phyloP scores from a whole-genome alignment of 1,140 invertebrate genomes.

The Pentalonia nigronervosa region DNA sequence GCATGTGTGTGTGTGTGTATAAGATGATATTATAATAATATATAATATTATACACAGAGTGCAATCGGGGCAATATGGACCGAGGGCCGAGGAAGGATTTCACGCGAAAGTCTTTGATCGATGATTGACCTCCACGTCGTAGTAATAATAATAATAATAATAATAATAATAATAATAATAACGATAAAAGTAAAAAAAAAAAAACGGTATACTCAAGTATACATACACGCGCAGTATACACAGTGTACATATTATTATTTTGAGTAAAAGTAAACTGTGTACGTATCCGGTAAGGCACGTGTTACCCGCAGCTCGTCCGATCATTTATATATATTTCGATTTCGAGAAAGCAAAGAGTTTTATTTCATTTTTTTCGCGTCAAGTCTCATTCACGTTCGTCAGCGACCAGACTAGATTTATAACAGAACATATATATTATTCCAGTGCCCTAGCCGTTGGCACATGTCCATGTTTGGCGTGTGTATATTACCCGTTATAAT shows the following conservation, averaged over 20 bases:
- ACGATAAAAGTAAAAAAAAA: not conserved
- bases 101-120: conserved; percentile 30
- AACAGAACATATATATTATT: conserved; percentile 41
- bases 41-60: not conserved
- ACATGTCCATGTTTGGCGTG: conserved; percentile 35
- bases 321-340: not conserved
- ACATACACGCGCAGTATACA: not conserved
- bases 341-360: conserved; percentile 26
- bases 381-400: conserved; percentile 30
- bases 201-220: not conserved
- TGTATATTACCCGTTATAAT: conserved; percentile 20
- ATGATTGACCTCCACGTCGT: not conserved
- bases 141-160: no score
- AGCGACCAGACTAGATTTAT: conserved; percentile 18
- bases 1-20: not conserved
- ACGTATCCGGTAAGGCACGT: conserved; percentile 6
- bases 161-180: not conserved
- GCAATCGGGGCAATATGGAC: not conserved
- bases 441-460: conserved; percentile 5
- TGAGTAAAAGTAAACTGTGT: conserved; percentile 24
- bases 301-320: not conserved
- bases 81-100: not conserved
- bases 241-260: not conserved
- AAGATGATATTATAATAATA: not conserved
- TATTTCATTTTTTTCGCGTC: not conserved